A percentile compares a stretch with the other conserved stretches of the same genome.
Evolutionary conservation across 2,113 vertebrate genomes (phyloP).

Genomic region (Myotis lucifugus): DNA sequence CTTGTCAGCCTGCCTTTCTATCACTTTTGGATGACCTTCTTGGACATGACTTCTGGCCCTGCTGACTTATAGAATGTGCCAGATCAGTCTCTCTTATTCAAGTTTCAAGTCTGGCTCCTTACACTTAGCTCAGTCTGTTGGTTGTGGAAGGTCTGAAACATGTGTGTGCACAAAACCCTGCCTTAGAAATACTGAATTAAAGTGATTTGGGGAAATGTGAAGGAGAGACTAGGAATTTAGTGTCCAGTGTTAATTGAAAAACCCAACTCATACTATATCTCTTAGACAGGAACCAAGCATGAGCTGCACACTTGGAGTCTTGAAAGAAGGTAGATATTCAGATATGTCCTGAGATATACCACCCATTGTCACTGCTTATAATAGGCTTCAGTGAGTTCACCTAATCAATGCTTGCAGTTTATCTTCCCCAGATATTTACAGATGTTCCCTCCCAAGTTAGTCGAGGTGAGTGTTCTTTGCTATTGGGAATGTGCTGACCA

Average conservation of each 20-base stretch:
- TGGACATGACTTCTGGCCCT: neutral
- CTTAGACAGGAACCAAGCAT: neutral
- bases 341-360: neutral
- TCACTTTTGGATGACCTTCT: constrained; percentile 18
- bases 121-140: neutral
- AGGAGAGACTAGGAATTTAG: neutral
- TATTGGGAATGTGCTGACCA: neutral
- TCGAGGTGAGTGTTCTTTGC: neutral
- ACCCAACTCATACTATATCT: neutral
- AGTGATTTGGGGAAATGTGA: neutral
- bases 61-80: constrained; percentile 25
- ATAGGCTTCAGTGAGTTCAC: neutral
- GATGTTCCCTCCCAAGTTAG: neutral
- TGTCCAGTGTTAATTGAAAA: neutral
- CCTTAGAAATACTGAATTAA: neutral
- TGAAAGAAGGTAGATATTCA: neutral
- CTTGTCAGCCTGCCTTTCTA: neutral
- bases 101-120: neutral
- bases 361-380: neutral
- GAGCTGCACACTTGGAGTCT: neutral
- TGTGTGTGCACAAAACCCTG: neutral
- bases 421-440: neutral
- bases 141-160: neutral
- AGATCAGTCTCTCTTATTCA: neutral
- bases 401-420: neutral